Conservation (phyloP, 2,797 vertebrate species). For the Tarsius wallacei region DNA sequence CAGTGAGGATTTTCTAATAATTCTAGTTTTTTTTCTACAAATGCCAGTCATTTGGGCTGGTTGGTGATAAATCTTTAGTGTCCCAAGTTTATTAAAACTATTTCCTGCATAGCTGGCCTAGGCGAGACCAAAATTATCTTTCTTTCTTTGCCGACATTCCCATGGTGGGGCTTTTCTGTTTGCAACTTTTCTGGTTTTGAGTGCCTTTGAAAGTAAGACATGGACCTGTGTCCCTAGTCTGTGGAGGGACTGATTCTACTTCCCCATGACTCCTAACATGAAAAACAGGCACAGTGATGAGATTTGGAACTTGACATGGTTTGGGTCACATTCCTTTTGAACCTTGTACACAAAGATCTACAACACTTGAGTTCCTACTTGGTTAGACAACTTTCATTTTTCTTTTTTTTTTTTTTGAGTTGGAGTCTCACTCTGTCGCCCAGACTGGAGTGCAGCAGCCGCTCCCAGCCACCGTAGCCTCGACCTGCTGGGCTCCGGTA, state of each 20-base stretch:
- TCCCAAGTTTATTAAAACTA: neutral
- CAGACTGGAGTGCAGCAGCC: too few relatives aligned
- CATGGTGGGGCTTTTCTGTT: neutral
- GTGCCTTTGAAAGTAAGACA: neutral
- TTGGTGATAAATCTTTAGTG: conserved; percentile 16
- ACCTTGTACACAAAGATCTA: neutral
- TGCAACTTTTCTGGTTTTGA: neutral
- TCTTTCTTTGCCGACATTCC: neutral
- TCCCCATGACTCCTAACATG: neutral
- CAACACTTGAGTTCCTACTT: neutral
- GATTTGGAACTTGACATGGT: neutral
- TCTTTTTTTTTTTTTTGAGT: neutral
- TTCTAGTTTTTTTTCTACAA: neutral
- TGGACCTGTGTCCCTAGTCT: neutral
- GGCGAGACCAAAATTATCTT: neutral
- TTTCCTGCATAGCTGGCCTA: neutral
- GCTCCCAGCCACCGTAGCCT: too few relatives aligned
- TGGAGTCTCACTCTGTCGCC: too few relatives aligned
- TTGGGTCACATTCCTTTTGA: neutral
- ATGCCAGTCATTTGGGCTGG: neutral
- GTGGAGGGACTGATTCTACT: neutral
- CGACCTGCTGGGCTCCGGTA: too few relatives aligned
- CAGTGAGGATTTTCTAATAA: neutral
- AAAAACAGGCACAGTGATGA: neutral
- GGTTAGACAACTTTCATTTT: neutral